Evolutionary conservation across 1,140 invertebrate species (phyloP), one percentile per base, ranked within the genome.

Genomic region (Acromyrmex heyeri): DNA sequence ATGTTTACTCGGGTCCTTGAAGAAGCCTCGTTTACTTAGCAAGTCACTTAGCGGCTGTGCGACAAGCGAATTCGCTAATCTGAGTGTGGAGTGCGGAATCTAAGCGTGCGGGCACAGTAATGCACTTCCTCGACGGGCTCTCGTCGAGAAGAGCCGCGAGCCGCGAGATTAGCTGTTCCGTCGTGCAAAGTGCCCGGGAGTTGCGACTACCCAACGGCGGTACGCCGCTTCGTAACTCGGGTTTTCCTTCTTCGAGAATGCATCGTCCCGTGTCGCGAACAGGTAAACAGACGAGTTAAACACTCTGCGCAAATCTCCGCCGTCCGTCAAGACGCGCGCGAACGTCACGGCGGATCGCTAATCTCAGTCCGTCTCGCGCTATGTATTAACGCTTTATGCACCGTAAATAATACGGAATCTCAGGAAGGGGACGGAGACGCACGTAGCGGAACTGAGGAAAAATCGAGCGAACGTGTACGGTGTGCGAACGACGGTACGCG

Each of bases 61-160:
- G 89, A 87, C 72, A 90, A 90, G 86, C 75, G 76, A 90, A 83
- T 90, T 90, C 76, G 69, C 86, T 90, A 90, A 90, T 90, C 81
- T 67, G 89, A 79, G 78, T 89, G 57, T 50, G 38, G 48, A 67
- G 86, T 65, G 73, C 76, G 88, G 82, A 90, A 90, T 90, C 87
- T 86, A 90, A 90, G 70, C 88, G 77, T 57, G 67, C 21, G 24
- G 44, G 44, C 18, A 16, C 85, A 79, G 87, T 90, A 90, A 90
- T 87, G 89, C 72, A 76, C 89, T 72, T 88, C 65, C 86, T 79
- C 79, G 76, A 69, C 78, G 77, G 83, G 57, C 44, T 50, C 69
- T 83, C 79, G 67, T 88, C 88, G 72, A 57, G 82, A 30, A 4
- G 30, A 30, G 30, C 62, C 77, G 88, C 88, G 65, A 87, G 87